phyloP scores from a whole-genome alignment of 2,797 vertebrate species.

The Gallinago solitaria region DNA sequence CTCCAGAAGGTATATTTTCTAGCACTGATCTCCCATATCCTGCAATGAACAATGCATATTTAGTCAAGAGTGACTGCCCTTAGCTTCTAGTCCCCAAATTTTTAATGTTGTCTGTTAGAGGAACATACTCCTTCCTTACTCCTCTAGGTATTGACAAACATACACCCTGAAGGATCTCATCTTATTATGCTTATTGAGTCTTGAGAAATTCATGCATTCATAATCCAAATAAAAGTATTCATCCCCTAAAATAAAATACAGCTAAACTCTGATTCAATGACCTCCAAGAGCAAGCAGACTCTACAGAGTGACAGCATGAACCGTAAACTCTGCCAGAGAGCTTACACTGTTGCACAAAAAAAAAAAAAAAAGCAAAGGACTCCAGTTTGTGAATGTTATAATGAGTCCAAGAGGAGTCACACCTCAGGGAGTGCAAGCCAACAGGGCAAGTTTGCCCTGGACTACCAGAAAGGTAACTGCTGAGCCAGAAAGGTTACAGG shows the following conservation, averaged over 20 bases:
- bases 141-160: neutral
- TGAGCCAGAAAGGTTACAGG: neutral
- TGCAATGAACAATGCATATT: neutral
- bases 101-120: neutral
- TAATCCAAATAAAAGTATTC: neutral
- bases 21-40: neutral
- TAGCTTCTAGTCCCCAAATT: neutral
- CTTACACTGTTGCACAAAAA: neutral
- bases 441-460: neutral
- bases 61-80: neutral
- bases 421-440: neutral
- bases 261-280: neutral
- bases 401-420: neutral
- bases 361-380: neutral
- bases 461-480: neutral
- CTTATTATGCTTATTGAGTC: neutral
- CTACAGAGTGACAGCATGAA: neutral
- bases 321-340: neutral
- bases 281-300: neutral
- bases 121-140: neutral
- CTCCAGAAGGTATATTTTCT: neutral
- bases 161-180: neutral
- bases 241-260: neutral
- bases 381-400: neutral
- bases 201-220: neutral